Evolutionary conservation across 2,888 invertebrate species (phyloP), one percentile per base, ranked within the genome.

Genomic region (Sturmia bella): DNA sequence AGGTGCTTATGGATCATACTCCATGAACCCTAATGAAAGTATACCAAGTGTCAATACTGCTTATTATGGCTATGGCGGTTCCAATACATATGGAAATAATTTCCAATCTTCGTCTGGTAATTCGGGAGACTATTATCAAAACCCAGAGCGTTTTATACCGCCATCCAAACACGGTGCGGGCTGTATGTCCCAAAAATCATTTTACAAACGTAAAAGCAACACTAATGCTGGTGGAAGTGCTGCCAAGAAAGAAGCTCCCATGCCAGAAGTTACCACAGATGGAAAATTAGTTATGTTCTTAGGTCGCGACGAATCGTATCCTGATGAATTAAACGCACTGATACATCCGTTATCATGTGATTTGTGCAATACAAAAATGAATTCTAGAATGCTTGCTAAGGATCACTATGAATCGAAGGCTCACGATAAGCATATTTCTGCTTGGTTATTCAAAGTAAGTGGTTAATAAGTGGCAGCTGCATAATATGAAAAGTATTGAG

Each of bases 321-420:
- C 86, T 37, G 89, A 79, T 77, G 92, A 92, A 77, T 85, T 93
- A 13, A 92, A 91, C 41, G 83, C 85, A 5, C 84, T 92, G 48
- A 92, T 93, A 79, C 91, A 91, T 75, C 92, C 93, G 0, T 85
- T 92, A 24, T 90, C 88, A 76, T 93, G 93, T 85, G 91, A 92
- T 72, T 85, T 93, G 17, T 93, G 93, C 85, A 87, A 89, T 41
- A 87, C 89, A 0, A 89, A 91, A 70, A 87, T 92, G 84, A 92
- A 91, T 69, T 92, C 92, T 1, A 88, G 90, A 48, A 88, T 90
- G 3, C 90, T 91, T 57, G 92, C 93, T 1, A 91, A 91, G 74
- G 86, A 92, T 80, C 93, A 93, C 84, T 93, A 93, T 84, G 91
- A 91, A 64, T 93, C 93, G 0, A 92, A 92, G 84, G 90, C 91